phyloP scores from a whole-genome alignment of 2,797 vertebrate species.

The Gambusia yucatana region DNA sequence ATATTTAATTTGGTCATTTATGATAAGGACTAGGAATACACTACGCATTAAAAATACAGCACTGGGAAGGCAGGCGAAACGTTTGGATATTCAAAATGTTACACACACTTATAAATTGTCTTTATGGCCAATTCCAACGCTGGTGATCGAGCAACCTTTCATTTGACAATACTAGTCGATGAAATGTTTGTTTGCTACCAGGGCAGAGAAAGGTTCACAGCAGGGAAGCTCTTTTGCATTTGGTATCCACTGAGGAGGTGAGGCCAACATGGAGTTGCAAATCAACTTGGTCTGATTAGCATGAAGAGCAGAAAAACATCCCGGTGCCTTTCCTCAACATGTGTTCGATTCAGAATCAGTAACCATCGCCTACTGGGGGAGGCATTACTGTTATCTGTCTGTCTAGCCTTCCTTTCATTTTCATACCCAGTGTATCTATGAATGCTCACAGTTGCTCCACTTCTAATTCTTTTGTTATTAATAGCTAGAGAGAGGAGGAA shows the following conservation, averaged over 20 bases:
- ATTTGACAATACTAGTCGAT: no score
- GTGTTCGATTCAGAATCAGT: constrained; percentile 34
- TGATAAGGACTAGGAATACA: not conserved
- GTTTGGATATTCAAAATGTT: not conserved
- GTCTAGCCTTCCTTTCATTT: constrained; percentile 39
- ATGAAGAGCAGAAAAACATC: constrained; percentile 41
- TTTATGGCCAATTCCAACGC: constrained; percentile 15
- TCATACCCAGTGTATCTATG: constrained; percentile 11
- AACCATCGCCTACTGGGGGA: constrained; percentile 32
- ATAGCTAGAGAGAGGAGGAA: not conserved
- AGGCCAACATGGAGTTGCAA: constrained; percentile 73
- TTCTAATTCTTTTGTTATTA: constrained; percentile 24
- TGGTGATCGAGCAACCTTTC: constrained; percentile 14
- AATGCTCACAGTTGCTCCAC: constrained; percentile 16
- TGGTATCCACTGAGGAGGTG: constrained; percentile 61
- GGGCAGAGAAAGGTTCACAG: not conserved
- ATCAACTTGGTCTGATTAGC: constrained; percentile 65
- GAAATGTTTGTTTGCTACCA: not conserved
- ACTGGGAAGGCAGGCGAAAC: constrained; percentile 3
- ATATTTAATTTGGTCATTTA: constrained; percentile 12
- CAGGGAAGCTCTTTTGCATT: constrained; percentile 72
- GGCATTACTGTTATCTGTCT: constrained; percentile 17
- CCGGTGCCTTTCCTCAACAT: constrained; percentile 37
- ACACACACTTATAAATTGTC: constrained; percentile 10
- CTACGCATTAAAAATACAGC: not conserved